These are phyloP conservation scores for Bothrops alternatus DNA, from an alignment of 2,797 vertebrate genomes.

Conservation along the genomic window DNA sequence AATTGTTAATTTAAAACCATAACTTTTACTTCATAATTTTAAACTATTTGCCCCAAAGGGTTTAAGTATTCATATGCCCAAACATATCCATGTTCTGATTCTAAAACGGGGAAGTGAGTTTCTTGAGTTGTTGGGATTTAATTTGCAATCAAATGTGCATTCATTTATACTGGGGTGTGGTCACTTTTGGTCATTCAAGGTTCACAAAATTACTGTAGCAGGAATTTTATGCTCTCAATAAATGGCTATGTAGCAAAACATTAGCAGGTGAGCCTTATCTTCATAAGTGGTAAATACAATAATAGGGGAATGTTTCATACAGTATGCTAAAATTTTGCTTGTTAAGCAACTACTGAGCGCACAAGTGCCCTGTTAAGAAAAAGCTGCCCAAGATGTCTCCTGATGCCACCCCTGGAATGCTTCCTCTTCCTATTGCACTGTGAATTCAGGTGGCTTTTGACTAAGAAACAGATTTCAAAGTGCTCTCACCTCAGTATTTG, in stretches of 20 bases:
- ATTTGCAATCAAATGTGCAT: not conserved
- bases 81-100: not conserved
- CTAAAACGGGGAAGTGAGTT: not conserved
- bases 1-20: not conserved
- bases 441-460: not conserved
- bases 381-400: not conserved
- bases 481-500: not conserved
- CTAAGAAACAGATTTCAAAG: not conserved
- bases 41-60: not conserved
- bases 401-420: not conserved
- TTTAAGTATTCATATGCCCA: not conserved
- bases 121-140: not conserved
- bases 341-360: not conserved
- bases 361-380: too few species aligned
- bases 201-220: not conserved
- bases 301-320: not conserved
- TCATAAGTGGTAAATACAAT: not conserved
- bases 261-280: not conserved
- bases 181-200: not conserved
- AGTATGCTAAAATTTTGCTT: not conserved
- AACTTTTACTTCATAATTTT: not conserved
- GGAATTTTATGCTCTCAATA: not conserved
- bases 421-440: not conserved
- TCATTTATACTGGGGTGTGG: not conserved
- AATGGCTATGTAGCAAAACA: not conserved